Percentiles rank a stretch among this genome's conserved stretches.
Evolutionary conservation across 2,113 vertebrate species (phyloP).

Genomic region (Pycnonotus jocosus): DNA sequence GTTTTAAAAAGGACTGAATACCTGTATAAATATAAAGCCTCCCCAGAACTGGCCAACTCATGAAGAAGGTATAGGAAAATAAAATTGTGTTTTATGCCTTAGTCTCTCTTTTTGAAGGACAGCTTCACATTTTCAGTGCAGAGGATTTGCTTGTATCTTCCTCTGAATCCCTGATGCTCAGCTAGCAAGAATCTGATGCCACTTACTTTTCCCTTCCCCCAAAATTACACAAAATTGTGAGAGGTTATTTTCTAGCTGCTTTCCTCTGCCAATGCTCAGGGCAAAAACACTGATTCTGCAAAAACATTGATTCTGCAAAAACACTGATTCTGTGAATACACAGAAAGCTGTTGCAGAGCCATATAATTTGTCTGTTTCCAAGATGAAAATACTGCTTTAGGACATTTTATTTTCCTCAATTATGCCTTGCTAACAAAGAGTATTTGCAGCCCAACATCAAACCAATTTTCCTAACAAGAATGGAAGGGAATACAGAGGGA

Average conservation of each 20-base stretch:
- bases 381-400: neutral
- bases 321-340: neutral
- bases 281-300: neutral
- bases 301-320: neutral
- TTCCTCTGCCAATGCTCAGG: neutral
- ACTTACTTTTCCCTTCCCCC: neutral
- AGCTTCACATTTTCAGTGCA: neutral
- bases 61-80: neutral
- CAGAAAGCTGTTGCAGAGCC: neutral
- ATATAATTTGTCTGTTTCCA: neutral
- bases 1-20: neutral
- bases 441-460: conserved; percentile 9
- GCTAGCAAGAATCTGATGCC: neutral
- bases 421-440: neutral
- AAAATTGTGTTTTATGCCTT: neutral
- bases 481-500: conserved; percentile 7
- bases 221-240: neutral
- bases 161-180: neutral
- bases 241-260: neutral
- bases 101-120: neutral
- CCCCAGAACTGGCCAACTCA: neutral
- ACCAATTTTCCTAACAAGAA: conserved; percentile 32
- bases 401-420: neutral
- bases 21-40: neutral
- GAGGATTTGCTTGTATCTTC: neutral